A percentile compares a stretch with the other conserved stretches of the same genome.
These are phyloP conservation scores for Meles meles DNA, from an alignment of 2,113 vertebrate species.

Conservation along the genomic window DNA sequence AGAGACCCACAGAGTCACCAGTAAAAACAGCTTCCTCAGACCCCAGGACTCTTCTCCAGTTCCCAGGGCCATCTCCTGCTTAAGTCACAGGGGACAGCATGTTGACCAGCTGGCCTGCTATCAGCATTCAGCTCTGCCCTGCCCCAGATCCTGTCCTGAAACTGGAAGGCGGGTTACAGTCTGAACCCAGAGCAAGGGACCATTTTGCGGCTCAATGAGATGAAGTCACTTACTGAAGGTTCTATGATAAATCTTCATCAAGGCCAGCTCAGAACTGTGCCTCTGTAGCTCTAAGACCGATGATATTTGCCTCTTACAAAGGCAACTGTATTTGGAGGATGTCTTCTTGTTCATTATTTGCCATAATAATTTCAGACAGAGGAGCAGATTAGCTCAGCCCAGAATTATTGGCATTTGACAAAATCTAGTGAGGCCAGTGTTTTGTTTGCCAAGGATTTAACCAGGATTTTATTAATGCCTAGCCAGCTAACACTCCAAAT, in stretches of 20 bases:
- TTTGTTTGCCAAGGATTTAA: slow-evolving; percentile 44
- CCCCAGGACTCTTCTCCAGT: neutral
- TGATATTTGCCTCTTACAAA: no score
- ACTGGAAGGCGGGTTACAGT: neutral
- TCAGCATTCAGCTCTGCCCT: neutral
- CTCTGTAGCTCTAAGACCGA: neutral
- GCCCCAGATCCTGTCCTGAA: neutral
- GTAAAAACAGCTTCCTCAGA: neutral
- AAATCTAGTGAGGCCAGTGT: slow-evolving; percentile 67
- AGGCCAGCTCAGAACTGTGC: neutral
- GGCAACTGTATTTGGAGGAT: slow-evolving; percentile 38
- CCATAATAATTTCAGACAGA: slow-evolving; percentile 58
- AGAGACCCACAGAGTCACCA: no score
- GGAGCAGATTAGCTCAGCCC: slow-evolving; percentile 54
- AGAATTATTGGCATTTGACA: slow-evolving; percentile 46
- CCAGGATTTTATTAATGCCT: slow-evolving; percentile 41
- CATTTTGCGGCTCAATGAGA: neutral
- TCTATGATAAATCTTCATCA: neutral
- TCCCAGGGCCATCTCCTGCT: neutral
- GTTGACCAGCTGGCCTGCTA: neutral
- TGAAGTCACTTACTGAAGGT: neutral
- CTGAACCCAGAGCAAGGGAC: neutral
- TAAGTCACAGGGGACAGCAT: neutral
- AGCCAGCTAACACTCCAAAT: slow-evolving; percentile 54
- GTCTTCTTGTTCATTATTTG: slow-evolving; percentile 67